phyloP scores from a whole-genome alignment of 64 coral and sea anemone genomes.

The Stichodactyla mertensii region DNA sequence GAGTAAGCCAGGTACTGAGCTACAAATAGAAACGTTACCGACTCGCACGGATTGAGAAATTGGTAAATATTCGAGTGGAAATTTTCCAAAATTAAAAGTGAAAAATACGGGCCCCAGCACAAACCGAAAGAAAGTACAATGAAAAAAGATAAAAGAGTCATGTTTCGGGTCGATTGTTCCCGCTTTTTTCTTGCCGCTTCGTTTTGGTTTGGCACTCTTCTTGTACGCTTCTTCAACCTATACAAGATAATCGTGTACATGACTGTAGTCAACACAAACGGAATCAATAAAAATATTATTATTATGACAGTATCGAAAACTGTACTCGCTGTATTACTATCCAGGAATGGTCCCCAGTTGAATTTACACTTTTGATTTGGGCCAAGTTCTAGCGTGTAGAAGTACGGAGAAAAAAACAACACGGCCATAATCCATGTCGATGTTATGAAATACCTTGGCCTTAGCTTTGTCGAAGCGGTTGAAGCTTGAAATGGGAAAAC shows the following conservation, averaged over 20 bases:
- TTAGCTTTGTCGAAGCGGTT: not conserved
- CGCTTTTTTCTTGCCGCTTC: not conserved
- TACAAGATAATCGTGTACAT: constrained; percentile 9
- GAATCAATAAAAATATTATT: not conserved
- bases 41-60: not conserved
- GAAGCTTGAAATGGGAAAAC: constrained; percentile 23
- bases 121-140: constrained; percentile 6
- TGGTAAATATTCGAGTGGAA: not conserved
- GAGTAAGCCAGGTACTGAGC: constrained; percentile 4
- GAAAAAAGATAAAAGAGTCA: not conserved
- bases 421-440: not conserved
- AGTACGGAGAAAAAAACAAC: not conserved
- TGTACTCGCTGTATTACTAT: not conserved
- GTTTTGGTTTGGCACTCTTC: constrained; percentile 1
- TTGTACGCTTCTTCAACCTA: not conserved
- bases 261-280: not conserved
- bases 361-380: not conserved
- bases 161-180: not conserved
- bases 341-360: not conserved
- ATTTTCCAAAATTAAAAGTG: not conserved
- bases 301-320: not conserved
- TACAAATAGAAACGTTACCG: not conserved
- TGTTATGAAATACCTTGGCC: not conserved
- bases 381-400: not conserved
- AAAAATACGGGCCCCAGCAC: constrained; percentile 21